A percentile compares a stretch with the other conserved stretches of the same genome.
phyloP scores from a whole-genome alignment of 2,888 invertebrate genomes.

The Epiperipatus broadwayi region DNA sequence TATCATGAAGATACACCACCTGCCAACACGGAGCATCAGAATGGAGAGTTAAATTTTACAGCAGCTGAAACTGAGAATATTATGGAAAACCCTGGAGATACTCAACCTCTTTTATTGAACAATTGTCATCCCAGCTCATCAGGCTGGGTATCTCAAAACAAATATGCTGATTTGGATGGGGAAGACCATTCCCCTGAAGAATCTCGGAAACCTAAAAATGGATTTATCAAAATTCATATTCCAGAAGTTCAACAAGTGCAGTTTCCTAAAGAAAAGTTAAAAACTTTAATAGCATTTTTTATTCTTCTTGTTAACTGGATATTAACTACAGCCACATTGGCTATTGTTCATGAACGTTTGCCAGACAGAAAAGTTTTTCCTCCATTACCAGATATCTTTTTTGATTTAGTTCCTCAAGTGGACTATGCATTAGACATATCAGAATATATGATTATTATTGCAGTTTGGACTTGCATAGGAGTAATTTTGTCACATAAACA shows the following conservation, averaged over 20 bases:
- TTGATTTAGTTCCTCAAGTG: conserved; percentile 46
- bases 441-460: conserved; percentile 65
- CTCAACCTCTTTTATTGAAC: no score
- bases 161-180: no score
- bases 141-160: no score
- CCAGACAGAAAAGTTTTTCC: conserved; percentile 51
- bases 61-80: no score
- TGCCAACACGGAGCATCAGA: no score
- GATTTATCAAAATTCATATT: no score
- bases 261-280: conserved; percentile 65
- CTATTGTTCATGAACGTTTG: conserved; percentile 65
- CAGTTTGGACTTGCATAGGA: conserved; percentile 51
- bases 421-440: conserved; percentile 65
- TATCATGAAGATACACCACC: no score
- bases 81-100: no score
- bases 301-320: conserved; percentile 43
- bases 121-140: no score
- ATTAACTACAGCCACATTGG: conserved; percentile 48
- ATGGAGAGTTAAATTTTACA: no score
- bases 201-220: no score
- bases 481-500: conserved; percentile 67
- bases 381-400: conserved; percentile 62
- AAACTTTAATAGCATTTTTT: conserved; percentile 44
- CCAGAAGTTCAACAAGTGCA: conserved; percentile 49
- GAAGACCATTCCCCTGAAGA: no score